A percentile compares a stretch with the other conserved stretches of the same genome.
phyloP scores from a whole-genome alignment of 2,113 vertebrate genomes.

The Prunella fulvescens region DNA sequence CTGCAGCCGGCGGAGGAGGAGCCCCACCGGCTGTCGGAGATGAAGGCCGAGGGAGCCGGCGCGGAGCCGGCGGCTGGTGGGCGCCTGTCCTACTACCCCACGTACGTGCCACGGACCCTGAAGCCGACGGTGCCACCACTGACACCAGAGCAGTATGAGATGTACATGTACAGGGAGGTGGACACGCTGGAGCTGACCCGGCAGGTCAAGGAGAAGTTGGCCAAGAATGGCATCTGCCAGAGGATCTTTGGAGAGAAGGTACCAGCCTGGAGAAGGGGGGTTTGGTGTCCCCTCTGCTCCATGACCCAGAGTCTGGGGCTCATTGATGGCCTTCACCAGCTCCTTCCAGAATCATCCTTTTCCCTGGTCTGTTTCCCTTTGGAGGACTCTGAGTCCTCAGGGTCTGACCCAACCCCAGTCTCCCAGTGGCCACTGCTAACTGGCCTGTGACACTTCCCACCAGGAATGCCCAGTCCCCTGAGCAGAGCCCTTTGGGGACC shows the following conservation, averaged over 20 bases:
- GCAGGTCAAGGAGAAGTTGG: slow-evolving; percentile 98
- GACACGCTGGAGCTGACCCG: slow-evolving; percentile 94
- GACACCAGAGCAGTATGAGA: slow-evolving; percentile 96
- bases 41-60: slow-evolving; percentile 80
- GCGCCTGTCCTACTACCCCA: slow-evolving; percentile 85
- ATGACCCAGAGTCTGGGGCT: accelerated
- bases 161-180: slow-evolving; percentile 99
- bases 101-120: slow-evolving; percentile 88
- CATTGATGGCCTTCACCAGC: not conserved
- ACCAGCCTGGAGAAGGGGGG: not conserved
- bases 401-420: not conserved
- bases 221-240: slow-evolving; percentile 98
- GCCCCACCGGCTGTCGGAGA: slow-evolving; percentile 73
- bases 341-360: not conserved
- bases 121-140: slow-evolving; percentile 94
- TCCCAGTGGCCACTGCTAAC: not conserved
- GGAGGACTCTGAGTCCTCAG: not conserved
- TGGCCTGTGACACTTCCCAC: not conserved
- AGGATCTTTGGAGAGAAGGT: slow-evolving; percentile 99
- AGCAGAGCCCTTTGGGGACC: not conserved
- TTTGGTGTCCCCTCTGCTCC: not conserved
- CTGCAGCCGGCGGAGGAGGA: slow-evolving; percentile 76
- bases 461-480: not conserved
- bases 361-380: not conserved
- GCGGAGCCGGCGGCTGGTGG: slow-evolving; percentile 61